phyloP scores from a whole-genome alignment of 2,888 invertebrate genomes.

The Hemistola chrysoprasaria region DNA sequence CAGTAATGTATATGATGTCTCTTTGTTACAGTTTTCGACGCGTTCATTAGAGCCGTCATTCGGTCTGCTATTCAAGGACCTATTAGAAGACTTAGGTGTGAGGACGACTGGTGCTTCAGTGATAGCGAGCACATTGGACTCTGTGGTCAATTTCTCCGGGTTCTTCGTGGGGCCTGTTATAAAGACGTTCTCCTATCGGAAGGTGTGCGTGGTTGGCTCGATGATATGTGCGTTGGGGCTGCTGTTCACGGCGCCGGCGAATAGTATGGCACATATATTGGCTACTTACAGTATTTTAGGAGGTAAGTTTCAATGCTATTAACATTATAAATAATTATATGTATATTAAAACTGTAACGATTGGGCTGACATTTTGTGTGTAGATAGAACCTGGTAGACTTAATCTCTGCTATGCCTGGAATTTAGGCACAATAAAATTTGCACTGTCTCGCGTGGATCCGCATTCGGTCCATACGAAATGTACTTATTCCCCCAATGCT shows the following conservation, averaged over 20 bases:
- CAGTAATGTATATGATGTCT: conserved; percentile 1
- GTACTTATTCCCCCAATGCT: no score
- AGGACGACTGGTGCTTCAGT: conserved; percentile 89
- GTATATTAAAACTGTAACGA: no score
- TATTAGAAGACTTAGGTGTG: conserved; percentile 85
- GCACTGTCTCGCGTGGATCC: no score
- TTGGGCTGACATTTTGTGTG: no score
- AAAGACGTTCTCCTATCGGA: conserved; percentile 88
- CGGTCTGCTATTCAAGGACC: conserved; percentile 89
- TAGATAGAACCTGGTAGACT: no score
- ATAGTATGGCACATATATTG: conserved; percentile 87
- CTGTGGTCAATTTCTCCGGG: conserved; percentile 90
- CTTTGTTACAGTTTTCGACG: conserved; percentile 86
- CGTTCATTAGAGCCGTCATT: conserved; percentile 91
- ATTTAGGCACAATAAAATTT: no score
- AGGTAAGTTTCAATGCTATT: conserved; percentile 72
- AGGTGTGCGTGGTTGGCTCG: conserved; percentile 86
- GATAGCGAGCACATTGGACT: conserved; percentile 89
- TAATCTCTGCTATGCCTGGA: no score
- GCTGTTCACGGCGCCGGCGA: conserved; percentile 85
- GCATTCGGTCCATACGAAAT: no score
- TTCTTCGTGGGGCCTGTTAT: conserved; percentile 89
- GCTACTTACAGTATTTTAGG: conserved; percentile 89
- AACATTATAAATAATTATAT: no score
- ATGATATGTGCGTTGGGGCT: conserved; percentile 85